Evolutionary conservation across 1,140 invertebrate genomes (phyloP).

Genomic region (Elymnias hypermnestra): DNA sequence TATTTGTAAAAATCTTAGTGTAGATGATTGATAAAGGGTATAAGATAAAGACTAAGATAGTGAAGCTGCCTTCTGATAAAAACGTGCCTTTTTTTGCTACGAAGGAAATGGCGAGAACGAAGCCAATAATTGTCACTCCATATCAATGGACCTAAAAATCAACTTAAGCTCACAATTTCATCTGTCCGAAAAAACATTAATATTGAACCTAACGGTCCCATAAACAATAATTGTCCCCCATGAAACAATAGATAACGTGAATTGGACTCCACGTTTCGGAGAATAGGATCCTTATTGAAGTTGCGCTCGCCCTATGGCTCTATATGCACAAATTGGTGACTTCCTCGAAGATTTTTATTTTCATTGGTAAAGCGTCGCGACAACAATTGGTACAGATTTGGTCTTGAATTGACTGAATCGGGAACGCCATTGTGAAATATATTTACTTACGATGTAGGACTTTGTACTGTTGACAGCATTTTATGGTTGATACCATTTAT

Average conservation of each 20-base stretch:
- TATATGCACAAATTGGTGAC: constrained; percentile 51
- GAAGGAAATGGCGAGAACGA: too few species aligned
- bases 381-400: constrained; percentile 64
- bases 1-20: too few species aligned
- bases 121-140: too few species aligned
- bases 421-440: constrained; percentile 13
- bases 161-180: not conserved
- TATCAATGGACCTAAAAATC: too few species aligned
- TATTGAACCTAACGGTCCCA: not conserved
- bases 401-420: constrained; percentile 45
- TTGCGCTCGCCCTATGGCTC: constrained; percentile 8
- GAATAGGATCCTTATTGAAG: constrained; percentile 7
- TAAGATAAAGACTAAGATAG: too few species aligned
- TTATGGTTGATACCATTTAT: too few species aligned
- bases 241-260: not conserved
- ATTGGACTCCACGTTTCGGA: not conserved
- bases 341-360: constrained; percentile 68
- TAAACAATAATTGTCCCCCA: constrained; percentile 3
- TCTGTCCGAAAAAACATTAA: not conserved
- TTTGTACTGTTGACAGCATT: constrained; percentile 1
- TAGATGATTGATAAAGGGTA: too few species aligned
- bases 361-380: constrained; percentile 61
- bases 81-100: too few species aligned
- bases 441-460: not conserved
- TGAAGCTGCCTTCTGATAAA: too few species aligned